Conservation (phyloP, 2,113 vertebrate species). For the Blennius ocellaris region DNA sequence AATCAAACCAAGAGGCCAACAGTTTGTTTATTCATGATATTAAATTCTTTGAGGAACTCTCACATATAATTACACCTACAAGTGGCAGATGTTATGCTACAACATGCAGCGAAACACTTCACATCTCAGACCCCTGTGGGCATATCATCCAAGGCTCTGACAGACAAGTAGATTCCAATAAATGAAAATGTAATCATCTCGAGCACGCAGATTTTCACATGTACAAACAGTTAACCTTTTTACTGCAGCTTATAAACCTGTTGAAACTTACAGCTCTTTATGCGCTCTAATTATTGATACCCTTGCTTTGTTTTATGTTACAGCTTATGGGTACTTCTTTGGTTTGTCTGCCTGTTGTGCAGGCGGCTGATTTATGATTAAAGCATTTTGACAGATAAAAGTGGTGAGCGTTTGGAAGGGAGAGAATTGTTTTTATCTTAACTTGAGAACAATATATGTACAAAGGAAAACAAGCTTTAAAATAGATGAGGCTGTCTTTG, state of each 20-base stretch:
- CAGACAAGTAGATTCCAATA: slow-evolving; percentile 51
- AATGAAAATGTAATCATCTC: slow-evolving; percentile 44
- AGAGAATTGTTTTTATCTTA: background rate
- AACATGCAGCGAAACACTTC: slow-evolving; percentile 35
- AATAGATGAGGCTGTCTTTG: too few species aligned
- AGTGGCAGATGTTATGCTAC: slow-evolving; percentile 46
- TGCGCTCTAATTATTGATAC: background rate
- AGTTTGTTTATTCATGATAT: slow-evolving; percentile 23
- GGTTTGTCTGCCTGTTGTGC: background rate
- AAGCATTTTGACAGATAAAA: background rate
- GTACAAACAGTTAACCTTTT: slow-evolving; percentile 42
- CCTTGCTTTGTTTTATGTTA: background rate
- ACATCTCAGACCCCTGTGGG: slow-evolving; percentile 22
- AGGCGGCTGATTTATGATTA: background rate
- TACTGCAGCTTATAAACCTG: slow-evolving; percentile 6
- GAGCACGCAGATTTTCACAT: slow-evolving; percentile 4
- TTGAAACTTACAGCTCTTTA: slow-evolving; percentile 2
- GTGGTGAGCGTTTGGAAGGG: background rate
- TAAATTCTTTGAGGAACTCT: slow-evolving; percentile 46
- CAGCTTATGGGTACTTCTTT: too few species aligned
- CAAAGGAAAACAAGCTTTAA: background rate
- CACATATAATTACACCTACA: slow-evolving; percentile 38
- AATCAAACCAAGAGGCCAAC: slow-evolving; percentile 24
- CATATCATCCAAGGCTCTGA: slow-evolving; percentile 19
- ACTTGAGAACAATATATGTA: background rate